Base-by-base conservation (phyloP, 2,113 vertebrate species). In the Pipa parva region DNA sequence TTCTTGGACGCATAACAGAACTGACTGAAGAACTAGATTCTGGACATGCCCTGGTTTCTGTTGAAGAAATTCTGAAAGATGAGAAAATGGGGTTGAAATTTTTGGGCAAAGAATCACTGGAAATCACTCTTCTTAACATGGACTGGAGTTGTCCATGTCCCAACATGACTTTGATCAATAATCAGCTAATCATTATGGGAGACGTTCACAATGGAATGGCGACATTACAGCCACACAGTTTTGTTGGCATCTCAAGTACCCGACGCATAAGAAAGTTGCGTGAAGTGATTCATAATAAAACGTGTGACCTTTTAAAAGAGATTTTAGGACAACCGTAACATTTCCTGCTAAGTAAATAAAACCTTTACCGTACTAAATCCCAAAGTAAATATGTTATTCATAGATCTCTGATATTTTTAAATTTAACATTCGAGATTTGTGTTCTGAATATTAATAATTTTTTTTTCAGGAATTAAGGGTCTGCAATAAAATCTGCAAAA, bases 71-170 rank as follows among this genome's bases (percentile, higher is more conserved):
- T 31, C 85, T 99, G 5, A 99, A 98, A 73, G 97, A 99, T 0
- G 95, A 98, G 72, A 94, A 97, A 87, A 98, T 99, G 95, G 97
- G 97, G 42, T 91, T 99, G 57, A 90, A 87, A 72, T 97, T 97
- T 83, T 85, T 99, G 61, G 94, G 94, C 60, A 91, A 78, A 69
- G 93, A 98, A 71, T 93, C 94, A 0, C 83, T 99, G 7, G 94
- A 99, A 80, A 89, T 99, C 76, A 97, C 95, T 0, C 87, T 98
- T 74, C 78, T 95, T 18, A 93, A 95, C 66, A 90, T 98, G 84
- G 93, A 98, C 89, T 96, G 95, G 95, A 87, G 79, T 74, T 99
- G 97, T 74, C 95, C 95, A 0, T 99, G 97, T 63, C 97, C 95
- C 29, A 99, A 99, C n/a, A 87, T 98, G 81, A 97, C 93, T 0